A percentile compares a stretch with the other conserved stretches of the same genome.
Evolutionary conservation across 2,888 invertebrate species (phyloP).

Genomic region (Hirtodrosophila histrioides): DNA sequence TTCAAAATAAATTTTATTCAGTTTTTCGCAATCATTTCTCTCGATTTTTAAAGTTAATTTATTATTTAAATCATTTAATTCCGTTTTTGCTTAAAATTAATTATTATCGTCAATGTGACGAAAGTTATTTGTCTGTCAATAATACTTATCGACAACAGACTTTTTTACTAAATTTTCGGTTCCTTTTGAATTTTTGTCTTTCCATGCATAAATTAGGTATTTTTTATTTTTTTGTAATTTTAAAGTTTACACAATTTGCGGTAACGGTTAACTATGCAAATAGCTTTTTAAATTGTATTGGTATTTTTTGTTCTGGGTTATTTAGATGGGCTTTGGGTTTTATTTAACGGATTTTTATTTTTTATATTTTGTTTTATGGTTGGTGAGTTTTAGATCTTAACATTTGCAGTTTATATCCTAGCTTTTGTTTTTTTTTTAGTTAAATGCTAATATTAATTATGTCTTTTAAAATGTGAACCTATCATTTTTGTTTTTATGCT

Average conservation of each 20-base stretch:
- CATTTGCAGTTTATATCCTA: conserved; percentile 69
- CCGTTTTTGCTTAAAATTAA: conserved; percentile 78
- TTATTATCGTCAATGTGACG: conserved; percentile 85
- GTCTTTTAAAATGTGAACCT: conserved; percentile 58
- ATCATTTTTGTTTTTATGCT: conserved; percentile 49
- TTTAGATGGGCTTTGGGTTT: conserved; percentile 49
- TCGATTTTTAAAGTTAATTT: conserved; percentile 76
- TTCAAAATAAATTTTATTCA: conserved; percentile 80
- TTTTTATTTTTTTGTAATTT: conserved; percentile 48
- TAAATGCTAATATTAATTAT: conserved; percentile 73
- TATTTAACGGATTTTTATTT: conserved; percentile 33
- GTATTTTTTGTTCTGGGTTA: conserved; percentile 53
- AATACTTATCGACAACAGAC: conserved; percentile 84
- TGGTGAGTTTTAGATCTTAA: conserved; percentile 63
- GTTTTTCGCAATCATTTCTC: conserved; percentile 76
- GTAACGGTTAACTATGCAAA: conserved; percentile 75
- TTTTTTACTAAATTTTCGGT: conserved; percentile 67
- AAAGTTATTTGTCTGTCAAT: conserved; percentile 84
- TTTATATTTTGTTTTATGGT: conserved; percentile 33
- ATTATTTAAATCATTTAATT: conserved; percentile 78
- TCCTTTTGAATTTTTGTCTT: conserved; percentile 53
- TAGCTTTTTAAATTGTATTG: conserved; percentile 75
- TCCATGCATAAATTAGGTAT: conserved; percentile 70
- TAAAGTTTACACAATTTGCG: conserved; percentile 60
- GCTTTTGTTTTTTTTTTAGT: conserved; percentile 53